Percentiles rank a stretch among this genome's conserved stretches.
Evolutionary conservation across 2,888 invertebrate genomes (phyloP).

Genomic region (Ceramica pisi): DNA sequence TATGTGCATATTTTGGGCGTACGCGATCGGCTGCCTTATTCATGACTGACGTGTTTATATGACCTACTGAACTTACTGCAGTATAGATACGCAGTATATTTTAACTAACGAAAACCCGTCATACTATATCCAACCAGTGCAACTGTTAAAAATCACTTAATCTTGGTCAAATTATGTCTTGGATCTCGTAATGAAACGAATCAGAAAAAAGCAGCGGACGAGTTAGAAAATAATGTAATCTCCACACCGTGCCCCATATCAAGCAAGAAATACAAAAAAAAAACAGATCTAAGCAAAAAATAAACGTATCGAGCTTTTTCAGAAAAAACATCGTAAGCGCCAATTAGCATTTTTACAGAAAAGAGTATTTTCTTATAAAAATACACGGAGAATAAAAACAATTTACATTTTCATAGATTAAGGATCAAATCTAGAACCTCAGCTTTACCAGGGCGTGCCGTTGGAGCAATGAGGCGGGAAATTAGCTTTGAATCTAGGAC

Average conservation of each 20-base stretch:
- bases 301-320: no score
- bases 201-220: not conserved
- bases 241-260: no score
- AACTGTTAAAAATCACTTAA: no score
- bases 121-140: no score
- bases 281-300: no score
- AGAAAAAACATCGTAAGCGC: no score
- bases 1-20: constrained; percentile 19
- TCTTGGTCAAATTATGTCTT: not conserved
- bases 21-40: constrained; percentile 11
- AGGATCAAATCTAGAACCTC: constrained; percentile 10
- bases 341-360: no score
- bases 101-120: no score
- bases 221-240: no score
- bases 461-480: constrained; percentile 43
- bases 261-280: no score
- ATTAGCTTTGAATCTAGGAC: constrained; percentile 58
- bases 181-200: not conserved
- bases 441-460: not conserved
- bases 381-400: not conserved
- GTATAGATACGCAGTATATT: no score
- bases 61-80: constrained; percentile 2
- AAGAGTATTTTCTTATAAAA: not conserved
- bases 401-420: constrained; percentile 14
- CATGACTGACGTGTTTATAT: constrained; percentile 5